Base-by-base conservation (phyloP, 2,888 invertebrate species). In the Polyploca ridens region DNA sequence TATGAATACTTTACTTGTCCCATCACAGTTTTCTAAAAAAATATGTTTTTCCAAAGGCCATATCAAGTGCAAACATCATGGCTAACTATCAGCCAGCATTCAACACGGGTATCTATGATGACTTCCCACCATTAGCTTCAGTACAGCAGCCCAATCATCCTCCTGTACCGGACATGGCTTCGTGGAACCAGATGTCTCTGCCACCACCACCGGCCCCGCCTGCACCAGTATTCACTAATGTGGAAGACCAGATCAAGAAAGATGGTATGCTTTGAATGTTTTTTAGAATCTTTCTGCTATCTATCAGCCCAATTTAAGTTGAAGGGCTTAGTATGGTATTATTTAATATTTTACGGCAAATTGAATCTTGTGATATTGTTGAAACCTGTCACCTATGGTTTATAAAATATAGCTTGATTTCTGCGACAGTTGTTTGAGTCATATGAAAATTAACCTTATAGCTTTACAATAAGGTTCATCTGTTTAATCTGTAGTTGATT, bases 191-290 rank as follows among this genome's bases (percentile, higher is more conserved):
- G 70, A 89, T 91, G 88, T 89, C 91, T 0, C 76, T 93, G 41
- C 92, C 91, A 0, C 90, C 91, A 0, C 82, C 79, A 0, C 76
- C 86, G 1, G 78, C 79, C 0, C 83, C 82, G 11, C 80, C 86
- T 0, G 79, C 83, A 13, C 79, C 83, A 0, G 78, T 84, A 58
- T 75, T 86, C 13, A 86, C 83, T 66, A 90, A 89, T 71, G 84
- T 90, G 62, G 94, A 90, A 74, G 94, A 94, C 63, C 93, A 94
- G 70, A 86, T 93, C 16, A 94, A 94, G 74, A 94, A 94, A 86
- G 94, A 94, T 87, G 94, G 94, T 94, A 86, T 70, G 78, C 70
- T 35, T 4, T 13, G 33, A 41, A 19, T 54, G 44, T 62, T 27
- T 0, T 16, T 41, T 27, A 41, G 19, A 27, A 27, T 33, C 27